Base-by-base conservation (phyloP, 1,140 invertebrate species). In the Papilio glaucus region DNA sequence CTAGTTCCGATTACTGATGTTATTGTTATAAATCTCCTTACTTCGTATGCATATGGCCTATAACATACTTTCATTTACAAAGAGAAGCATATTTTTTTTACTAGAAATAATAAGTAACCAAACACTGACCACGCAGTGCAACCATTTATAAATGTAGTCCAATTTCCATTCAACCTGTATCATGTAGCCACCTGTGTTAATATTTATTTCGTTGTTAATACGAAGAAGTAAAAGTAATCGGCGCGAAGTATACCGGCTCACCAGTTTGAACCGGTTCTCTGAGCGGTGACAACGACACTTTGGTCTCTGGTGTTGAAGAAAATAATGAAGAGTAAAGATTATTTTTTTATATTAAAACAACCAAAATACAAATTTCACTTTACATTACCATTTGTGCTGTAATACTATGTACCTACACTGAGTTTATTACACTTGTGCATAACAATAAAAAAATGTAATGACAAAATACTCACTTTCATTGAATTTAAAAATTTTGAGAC, bases 161-260 rank as follows among this genome's bases (percentile, higher is more conserved):
- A 65, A 37, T 65, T 65, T 65, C 61, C 9, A 38, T 41, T 65
- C 10, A 18, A 65, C 62, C 61, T 63, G 61, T 63, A 38, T 63
- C 61, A 10, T 21, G 15, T 63, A 62, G n/a, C 33, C 61, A 63
- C 33, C 61, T 63, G 61, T 63, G 33, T 63, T 63, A 63, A 39
- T 39, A 63, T 63, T 63, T 63, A 63, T 63, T 63, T 63, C 37
- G 37, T 63, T 63, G 61, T 63, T 18, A 39, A 63, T 63, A 63
- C 61, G 61, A 39, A 63, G 61, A 63, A 63, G 61, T 63, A 63
- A 63, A 63, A 63, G 61, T 63, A 63, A 63, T 63, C 33, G 13
- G 6, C n/a, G 9, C 37, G 37, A 63, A 63, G 61, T 39, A 37
- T 63, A 33, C 15, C 61, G 37, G 61, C 37, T n/a, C 33, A 37